A percentile compares a stretch with the other conserved stretches of the same genome.
Evolutionary conservation across 2,797 vertebrate genomes (phyloP).

Genomic region (Lepus townsendii): DNA sequence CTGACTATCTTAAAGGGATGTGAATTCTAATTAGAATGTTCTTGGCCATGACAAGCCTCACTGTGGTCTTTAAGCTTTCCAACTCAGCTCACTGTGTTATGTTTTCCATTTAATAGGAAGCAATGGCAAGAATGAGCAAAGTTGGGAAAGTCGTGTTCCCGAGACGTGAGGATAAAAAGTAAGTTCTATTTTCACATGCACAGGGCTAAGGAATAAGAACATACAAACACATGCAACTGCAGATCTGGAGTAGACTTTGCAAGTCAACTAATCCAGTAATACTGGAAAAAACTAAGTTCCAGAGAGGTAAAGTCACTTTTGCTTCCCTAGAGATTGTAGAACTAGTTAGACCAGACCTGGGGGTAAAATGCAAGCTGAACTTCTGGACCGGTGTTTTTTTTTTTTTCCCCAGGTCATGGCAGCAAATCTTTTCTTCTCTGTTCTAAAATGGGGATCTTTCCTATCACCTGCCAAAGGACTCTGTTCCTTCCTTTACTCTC

Average conservation of each 20-base stretch:
- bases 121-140: slow-evolving; percentile 96
- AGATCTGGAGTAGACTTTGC: neutral
- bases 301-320: neutral
- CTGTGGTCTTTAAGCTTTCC: slow-evolving; percentile 84
- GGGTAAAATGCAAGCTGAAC: neutral
- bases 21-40: slow-evolving; percentile 81
- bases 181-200: slow-evolving; percentile 67
- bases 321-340: neutral
- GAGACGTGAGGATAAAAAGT: slow-evolving; percentile 92
- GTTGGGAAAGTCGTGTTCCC: slow-evolving; percentile 93
- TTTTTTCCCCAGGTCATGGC: neutral
- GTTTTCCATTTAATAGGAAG: slow-evolving; percentile 91
- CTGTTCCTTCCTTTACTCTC: neutral
- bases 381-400: neutral
- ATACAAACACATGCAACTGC: neutral
- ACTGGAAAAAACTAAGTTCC: neutral
- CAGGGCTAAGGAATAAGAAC: neutral
- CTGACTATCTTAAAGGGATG: slow-evolving; percentile 79
- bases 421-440: neutral
- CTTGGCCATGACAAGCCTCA: slow-evolving; percentile 83
- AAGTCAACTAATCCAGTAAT: neutral
- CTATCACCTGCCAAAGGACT: neutral
- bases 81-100: slow-evolving; percentile 81
- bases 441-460: slow-evolving; percentile 13
- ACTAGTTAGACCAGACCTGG: neutral